Evolutionary conservation across 2,113 vertebrate species (phyloP).

Genomic region (Nyctereutes procyonoides): DNA sequence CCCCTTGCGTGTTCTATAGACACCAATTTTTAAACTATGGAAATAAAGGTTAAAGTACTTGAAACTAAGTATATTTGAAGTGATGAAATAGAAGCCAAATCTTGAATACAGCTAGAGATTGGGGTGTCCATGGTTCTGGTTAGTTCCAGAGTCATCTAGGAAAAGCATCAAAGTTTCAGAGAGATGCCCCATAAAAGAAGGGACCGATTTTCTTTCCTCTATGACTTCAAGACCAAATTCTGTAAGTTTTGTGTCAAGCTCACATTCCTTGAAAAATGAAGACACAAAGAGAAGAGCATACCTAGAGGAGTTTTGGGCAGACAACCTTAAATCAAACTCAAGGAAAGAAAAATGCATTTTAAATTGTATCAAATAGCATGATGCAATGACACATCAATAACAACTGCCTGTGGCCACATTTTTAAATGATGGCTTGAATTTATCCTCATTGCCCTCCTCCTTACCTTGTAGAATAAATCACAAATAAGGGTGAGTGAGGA

Average conservation of each 20-base stretch:
- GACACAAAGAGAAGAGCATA: conserved; percentile 1
- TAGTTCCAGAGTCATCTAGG: not conserved
- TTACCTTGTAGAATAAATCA: conserved; percentile 54
- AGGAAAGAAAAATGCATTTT: conserved; percentile 61
- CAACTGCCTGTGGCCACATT: conserved; percentile 53
- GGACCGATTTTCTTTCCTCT: conserved; percentile 31
- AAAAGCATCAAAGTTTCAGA: not conserved
- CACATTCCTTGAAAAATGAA: conserved; percentile 77
- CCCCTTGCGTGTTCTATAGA: not conserved
- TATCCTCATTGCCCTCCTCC: not conserved
- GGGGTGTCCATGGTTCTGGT: not conserved
- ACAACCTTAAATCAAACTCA: conserved; percentile 67
- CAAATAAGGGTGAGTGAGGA: conserved; percentile 62
- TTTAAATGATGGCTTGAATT: conserved; percentile 67
- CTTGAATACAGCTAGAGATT: not conserved
- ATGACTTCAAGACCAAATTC: conserved; percentile 49
- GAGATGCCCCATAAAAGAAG: not conserved
- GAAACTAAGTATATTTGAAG: not conserved
- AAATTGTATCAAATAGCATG: conserved; percentile 36
- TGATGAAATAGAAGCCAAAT: not conserved
- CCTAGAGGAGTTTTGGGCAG: conserved; percentile 63
- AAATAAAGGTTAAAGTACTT: not conserved
- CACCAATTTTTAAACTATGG: not conserved
- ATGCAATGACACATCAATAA: conserved; percentile 72
- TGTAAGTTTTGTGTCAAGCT: conserved; percentile 50